phyloP scores from a whole-genome alignment of 2,113 vertebrate genomes.

The Apaloderma vittatum region DNA sequence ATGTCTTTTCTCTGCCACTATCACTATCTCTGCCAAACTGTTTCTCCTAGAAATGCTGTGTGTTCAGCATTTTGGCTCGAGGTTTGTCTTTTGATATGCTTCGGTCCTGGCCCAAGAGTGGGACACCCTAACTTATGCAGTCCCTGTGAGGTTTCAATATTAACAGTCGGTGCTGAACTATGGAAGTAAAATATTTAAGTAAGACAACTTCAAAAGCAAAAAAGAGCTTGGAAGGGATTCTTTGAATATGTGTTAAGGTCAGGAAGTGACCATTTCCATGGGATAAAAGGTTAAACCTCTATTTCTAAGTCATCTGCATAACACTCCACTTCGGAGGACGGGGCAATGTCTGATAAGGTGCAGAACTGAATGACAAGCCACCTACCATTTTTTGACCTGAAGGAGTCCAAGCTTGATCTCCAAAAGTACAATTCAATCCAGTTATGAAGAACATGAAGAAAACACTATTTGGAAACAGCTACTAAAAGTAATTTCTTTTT shows the following conservation, averaged over 20 bases:
- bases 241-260: background rate
- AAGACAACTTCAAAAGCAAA: background rate
- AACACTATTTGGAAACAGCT: background rate
- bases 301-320: background rate
- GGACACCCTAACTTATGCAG: background rate
- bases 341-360: background rate
- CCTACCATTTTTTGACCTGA: background rate
- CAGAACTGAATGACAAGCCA: background rate
- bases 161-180: background rate
- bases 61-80: fast-evolving
- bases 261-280: background rate
- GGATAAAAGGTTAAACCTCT: background rate
- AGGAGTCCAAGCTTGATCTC: background rate
- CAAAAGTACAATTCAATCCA: background rate
- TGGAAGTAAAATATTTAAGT: background rate
- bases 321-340: background rate
- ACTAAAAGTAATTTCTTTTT: background rate
- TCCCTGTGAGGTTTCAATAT: background rate
- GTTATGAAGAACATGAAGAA: background rate
- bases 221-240: background rate
- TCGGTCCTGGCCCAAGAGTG: background rate
- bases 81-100: background rate
- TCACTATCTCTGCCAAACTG: background rate
- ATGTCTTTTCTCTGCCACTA: background rate
- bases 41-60: background rate